Base-by-base conservation (phyloP, 2,113 vertebrate species). In the Salvelinus namaycush region DNA sequence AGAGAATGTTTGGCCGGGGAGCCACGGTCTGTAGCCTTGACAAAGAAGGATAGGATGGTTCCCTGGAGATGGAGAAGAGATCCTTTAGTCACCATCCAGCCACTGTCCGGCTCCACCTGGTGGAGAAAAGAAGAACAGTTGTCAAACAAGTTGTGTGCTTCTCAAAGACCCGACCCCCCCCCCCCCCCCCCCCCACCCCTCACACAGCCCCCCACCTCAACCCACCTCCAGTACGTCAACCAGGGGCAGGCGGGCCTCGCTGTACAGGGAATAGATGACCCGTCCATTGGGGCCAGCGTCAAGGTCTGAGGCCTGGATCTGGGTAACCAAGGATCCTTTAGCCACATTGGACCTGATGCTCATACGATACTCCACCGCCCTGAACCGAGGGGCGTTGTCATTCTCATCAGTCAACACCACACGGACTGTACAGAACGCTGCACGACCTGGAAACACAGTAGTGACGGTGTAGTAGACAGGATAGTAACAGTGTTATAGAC, bases 21-120 rank as follows among this genome's bases (percentile, higher is more conserved):
- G 5, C 97, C 97, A 8, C 95, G 90, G 68, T 99, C 97, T 0
- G 96, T 95, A 27, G 97, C 98, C 91, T 98, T 99, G 76, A 99
- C 97, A 70, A 97, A 99, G 89, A 99, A 99, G 0, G 97, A 99
- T 57, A 97, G 89, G 72, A 99, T 94, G 0, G 96, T 97, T 69
- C 95, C 97, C 92, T 94, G 95, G 54, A 96, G 91, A 71, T 97
- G 96, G 76, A 92, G 94, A 84, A 99, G 95, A 24, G 87, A 94
- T 82, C 97, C 96, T 81, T 98, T 99, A 7, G 97, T 98, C 82
- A 98, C 96, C 95, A 99, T 98, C 97, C 97, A 98, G 16, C 98
- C 98, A 62, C 96, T 99, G 91, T 99, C 97, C 3, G 96, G 92
- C 83, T 99, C 97, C 67, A 92, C 91, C 91, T 92, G 82, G 5